Base-by-base conservation (phyloP, 2,113 vertebrate species). In the Mesocricetus auratus region DNA sequence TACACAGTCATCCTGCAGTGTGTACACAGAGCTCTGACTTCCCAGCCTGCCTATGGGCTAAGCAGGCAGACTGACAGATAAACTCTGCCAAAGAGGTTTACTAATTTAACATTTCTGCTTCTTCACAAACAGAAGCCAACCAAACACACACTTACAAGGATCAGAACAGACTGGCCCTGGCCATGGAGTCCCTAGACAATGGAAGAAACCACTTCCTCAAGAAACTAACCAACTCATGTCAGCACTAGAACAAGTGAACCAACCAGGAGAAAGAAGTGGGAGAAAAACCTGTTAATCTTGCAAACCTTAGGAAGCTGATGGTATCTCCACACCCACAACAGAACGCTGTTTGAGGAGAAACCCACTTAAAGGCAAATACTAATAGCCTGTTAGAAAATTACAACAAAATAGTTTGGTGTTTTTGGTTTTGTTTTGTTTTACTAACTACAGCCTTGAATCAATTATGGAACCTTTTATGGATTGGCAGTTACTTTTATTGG, bases 341-440 rank as follows among this genome's bases (percentile, higher is more conserved):
- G 26, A 86, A 89, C 69, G 81, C 81, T 91, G 75, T 90, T 87
- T 82, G 66, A 91, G 5, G 29, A 96, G 45, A 94, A 96, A 96
- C 88, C 36, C 62, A 31, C 90, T 94, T 60, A 96, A 93, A 95
- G 73, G 74, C 50, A 94, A 31, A 91, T 90, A 42, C 81, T 96
- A 92, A 96, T 85, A 62, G 89, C 24, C 79, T 93, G 75, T 97
- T 83, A 93, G 87, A 96, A 96, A 91, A 90, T 94, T 75, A 94
- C 42, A 93, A 86, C 21, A 87, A 74, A 97, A 95, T 71, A 36
- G 71, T 89, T 90, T 68, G 4, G 47, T 47, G 5, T 47, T 5
- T 47, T 47, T 47, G 47, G n/a, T n/a, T 47, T 47, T 47, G 71
- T 89, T 90, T 79, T 90, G 12, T 69, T 83, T 96, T 58, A 87